Percentiles rank a stretch among this genome's conserved stretches.
phyloP scores from a whole-genome alignment of 2,888 invertebrate species.

The Pantelozetes paolii region DNA sequence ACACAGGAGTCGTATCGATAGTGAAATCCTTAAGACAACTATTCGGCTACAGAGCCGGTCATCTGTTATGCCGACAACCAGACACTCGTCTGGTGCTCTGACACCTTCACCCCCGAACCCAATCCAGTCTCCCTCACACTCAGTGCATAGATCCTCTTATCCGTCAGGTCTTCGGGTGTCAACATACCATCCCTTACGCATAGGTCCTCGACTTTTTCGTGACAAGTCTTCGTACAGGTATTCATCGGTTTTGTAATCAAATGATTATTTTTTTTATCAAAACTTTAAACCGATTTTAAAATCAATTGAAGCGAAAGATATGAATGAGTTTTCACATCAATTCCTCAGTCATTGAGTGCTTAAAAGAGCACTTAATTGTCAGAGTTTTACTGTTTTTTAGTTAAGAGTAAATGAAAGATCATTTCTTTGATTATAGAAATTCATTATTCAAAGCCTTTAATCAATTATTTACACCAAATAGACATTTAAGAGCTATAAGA shows the following conservation, averaged over 20 bases:
- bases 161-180: constrained; percentile 21
- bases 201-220: constrained; percentile 38
- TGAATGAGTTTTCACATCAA: too few species aligned
- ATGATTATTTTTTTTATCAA: too few species aligned
- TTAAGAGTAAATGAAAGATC: neutral
- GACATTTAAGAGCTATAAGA: too few species aligned
- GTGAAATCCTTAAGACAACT: neutral
- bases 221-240: constrained; percentile 40
- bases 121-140: neutral
- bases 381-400: neutral
- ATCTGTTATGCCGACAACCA: neutral
- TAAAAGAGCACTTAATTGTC: too few species aligned
- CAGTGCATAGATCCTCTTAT: constrained; percentile 27
- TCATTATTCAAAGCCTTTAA: too few species aligned
- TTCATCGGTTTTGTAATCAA: neutral
- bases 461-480: too few species aligned
- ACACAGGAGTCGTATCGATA: neutral
- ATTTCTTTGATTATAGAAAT: neutral
- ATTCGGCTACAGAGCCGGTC: neutral
- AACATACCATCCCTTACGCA: constrained; percentile 29
- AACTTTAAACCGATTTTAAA: neutral
- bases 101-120: constrained; percentile 26
- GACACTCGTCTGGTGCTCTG: constrained; percentile 33
- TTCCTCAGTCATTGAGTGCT: too few species aligned
- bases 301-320: too few species aligned